Conservation (phyloP, 2,888 invertebrate species). For the Caenorhabditis zanzibari region DNA sequence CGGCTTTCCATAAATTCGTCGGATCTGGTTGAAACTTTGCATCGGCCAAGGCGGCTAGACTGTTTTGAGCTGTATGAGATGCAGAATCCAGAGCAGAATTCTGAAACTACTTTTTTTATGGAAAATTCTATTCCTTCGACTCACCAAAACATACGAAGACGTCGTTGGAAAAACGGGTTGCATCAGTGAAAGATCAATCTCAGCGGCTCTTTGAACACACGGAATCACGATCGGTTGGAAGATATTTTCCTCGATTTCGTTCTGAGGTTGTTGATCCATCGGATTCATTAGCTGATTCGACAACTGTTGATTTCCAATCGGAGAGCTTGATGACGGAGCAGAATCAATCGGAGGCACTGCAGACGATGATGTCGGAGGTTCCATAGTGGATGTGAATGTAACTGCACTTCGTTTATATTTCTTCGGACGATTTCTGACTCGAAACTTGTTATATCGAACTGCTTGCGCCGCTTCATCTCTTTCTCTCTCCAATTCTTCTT, state of each 20-base stretch:
- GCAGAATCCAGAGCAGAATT: conserved; percentile 12
- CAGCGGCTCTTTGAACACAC: conserved; percentile 38
- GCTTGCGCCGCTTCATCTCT: conserved; percentile 32
- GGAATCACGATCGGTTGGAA: conserved; percentile 51
- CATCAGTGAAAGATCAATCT: conserved; percentile 37
- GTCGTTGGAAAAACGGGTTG: conserved; percentile 43
- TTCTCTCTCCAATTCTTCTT: conserved; percentile 43
- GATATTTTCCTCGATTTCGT: conserved; percentile 39
- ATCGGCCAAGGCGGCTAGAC: conserved; percentile 25
- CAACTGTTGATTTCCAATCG: no score
- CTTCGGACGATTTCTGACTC: conserved; percentile 61
- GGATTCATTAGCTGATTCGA: conserved; percentile 8
- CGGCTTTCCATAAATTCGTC: conserved; percentile 47
- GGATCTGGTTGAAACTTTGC: conserved; percentile 42
- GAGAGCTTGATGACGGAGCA: neutral
- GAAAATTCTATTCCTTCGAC: neutral
- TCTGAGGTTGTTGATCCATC: conserved; percentile 17
- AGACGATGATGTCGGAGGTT: neutral
- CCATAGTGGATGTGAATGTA: conserved; percentile 29
- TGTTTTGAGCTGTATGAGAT: conserved; percentile 10
- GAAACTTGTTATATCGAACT: conserved; percentile 53
- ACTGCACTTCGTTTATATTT: conserved; percentile 53
- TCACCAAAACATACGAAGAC: conserved; percentile 48
- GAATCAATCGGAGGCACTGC: neutral
- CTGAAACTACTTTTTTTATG: conserved; percentile 6